Conservation (phyloP, 2,113 vertebrate genomes). For the Taurulus bubalis region DNA sequence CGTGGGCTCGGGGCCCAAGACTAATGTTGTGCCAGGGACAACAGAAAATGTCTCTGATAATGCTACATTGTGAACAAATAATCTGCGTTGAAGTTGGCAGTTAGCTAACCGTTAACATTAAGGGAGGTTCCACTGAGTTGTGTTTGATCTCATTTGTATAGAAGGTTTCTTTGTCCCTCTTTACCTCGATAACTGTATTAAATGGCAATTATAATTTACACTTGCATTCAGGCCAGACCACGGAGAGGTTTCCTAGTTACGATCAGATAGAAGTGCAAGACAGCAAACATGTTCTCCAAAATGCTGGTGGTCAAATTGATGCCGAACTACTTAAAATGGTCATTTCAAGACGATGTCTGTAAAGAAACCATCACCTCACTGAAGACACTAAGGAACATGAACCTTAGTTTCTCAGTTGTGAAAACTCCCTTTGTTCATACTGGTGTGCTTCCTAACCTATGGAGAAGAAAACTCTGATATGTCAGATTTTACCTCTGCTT, state of each 20-base stretch:
- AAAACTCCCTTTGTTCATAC: slow-evolving; percentile 84
- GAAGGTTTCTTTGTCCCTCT: background rate
- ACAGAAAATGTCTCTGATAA: background rate
- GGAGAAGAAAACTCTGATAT: slow-evolving; percentile 80
- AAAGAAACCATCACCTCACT: slow-evolving; percentile 89
- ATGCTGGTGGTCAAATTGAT: background rate
- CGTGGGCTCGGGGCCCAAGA: too few relatives aligned
- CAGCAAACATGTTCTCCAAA: slow-evolving; percentile 13
- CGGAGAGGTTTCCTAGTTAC: background rate
- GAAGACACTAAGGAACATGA: slow-evolving; percentile 90
- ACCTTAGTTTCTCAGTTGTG: slow-evolving; percentile 87
- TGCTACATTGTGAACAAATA: background rate
- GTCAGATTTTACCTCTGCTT: slow-evolving; percentile 84
- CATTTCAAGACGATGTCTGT: slow-evolving; percentile 87
- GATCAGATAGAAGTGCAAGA: background rate
- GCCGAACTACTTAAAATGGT: background rate
- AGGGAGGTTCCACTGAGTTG: background rate
- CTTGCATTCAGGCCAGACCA: background rate
- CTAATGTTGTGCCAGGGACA: background rate
- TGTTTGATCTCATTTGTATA: background rate
- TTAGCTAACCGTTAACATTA: background rate
- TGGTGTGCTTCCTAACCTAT: slow-evolving; percentile 85
- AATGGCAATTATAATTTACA: background rate
- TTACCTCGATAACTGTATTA: background rate
- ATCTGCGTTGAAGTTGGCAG: background rate